Conservation (phyloP, 2,888 invertebrate species). For the Ochropacha duplaris region DNA sequence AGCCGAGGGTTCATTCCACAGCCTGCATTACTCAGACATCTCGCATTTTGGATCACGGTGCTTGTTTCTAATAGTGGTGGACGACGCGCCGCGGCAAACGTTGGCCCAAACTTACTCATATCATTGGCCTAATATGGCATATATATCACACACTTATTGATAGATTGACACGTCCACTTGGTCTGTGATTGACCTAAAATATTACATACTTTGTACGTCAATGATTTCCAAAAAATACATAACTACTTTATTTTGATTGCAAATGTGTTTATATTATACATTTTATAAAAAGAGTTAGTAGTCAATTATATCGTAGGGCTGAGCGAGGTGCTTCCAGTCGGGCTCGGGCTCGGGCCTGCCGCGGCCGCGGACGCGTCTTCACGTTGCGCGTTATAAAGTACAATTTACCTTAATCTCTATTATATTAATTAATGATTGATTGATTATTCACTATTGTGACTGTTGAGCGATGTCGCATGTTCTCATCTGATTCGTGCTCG, state of each 20-base stretch:
- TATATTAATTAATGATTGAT: conserved; percentile 43
- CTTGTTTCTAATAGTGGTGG: conserved; percentile 42
- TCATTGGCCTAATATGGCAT: not conserved
- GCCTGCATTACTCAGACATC: conserved; percentile 54
- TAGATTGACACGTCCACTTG: not conserved
- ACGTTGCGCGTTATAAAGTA: conserved; percentile 57
- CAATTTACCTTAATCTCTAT: conserved; percentile 64
- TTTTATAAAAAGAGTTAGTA: not conserved
- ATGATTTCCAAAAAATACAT: not conserved
- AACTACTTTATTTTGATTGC: not conserved
- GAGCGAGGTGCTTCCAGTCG: conserved; percentile 7
- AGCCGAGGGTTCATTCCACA: conserved; percentile 28
- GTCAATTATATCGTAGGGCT: not conserved
- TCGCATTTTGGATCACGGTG: conserved; percentile 68
- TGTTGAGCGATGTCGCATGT: conserved; percentile 55
- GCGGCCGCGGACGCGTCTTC: conserved; percentile 28
- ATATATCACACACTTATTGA: not conserved
- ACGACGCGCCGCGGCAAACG: conserved; percentile 25
- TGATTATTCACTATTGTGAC: conserved; percentile 47
- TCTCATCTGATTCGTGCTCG: conserved; percentile 39
- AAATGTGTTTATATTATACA: too few relatives aligned
- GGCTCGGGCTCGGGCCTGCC: not conserved
- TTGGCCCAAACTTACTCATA: conserved; percentile 6
- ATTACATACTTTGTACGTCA: not conserved
- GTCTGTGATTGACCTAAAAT: not conserved